These are phyloP conservation scores for Varanus salvator DNA, from an alignment of 2,113 vertebrate genomes.

Conservation along the genomic window DNA sequence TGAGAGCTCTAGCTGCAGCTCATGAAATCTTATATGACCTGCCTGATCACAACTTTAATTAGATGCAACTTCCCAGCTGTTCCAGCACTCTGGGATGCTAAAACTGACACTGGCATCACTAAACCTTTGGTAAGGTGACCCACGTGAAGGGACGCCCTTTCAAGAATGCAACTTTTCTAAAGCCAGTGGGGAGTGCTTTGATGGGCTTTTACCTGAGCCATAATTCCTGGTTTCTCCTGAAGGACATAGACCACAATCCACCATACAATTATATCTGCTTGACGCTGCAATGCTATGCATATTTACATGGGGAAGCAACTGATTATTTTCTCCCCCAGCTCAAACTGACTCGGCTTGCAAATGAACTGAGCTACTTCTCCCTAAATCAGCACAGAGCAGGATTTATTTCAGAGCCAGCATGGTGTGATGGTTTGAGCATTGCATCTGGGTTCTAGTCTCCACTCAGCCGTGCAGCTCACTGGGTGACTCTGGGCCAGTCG, in stretches of 20 bases:
- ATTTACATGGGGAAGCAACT: neutral
- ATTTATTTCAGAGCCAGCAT: too few species aligned
- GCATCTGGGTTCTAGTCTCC: too few species aligned
- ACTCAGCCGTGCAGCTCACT: too few species aligned
- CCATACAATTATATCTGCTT: neutral
- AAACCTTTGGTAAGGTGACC: conserved; percentile 33
- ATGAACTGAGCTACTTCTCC: neutral
- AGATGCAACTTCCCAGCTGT: conserved; percentile 69
- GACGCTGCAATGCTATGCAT: too few species aligned
- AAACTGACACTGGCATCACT: conserved; percentile 48
- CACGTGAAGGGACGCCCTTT: conserved; percentile 32
- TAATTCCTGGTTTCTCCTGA: neutral
- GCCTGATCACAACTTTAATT: conserved; percentile 72
- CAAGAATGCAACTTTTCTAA: conserved; percentile 33
- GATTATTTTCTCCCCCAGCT: neutral
- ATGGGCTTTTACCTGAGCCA: neutral
- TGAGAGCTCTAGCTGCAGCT: conserved; percentile 62
- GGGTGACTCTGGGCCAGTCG: too few species aligned
- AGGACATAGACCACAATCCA: neutral
- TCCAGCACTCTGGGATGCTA: conserved; percentile 52
- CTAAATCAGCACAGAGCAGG: too few species aligned
- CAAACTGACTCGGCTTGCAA: neutral
- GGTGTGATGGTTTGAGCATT: too few species aligned
- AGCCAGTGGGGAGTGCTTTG: neutral
- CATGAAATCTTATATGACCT: conserved; percentile 70